Percentiles rank a stretch among this genome's conserved stretches.
phyloP scores from a whole-genome alignment of 2,113 vertebrate species.

The Triplophysa tibetana region DNA sequence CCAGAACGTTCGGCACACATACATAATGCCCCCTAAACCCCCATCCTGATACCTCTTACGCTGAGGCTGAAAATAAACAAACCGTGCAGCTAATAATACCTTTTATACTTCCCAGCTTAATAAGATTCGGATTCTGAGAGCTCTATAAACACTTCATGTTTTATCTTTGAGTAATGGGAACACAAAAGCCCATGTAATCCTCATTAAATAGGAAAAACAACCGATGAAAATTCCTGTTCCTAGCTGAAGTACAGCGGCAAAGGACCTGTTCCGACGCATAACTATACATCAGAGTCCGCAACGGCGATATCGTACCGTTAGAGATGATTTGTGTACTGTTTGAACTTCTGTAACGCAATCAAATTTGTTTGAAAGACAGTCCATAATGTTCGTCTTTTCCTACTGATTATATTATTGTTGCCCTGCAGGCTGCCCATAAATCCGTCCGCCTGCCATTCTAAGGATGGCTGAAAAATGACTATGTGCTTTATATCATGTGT shows the following conservation, averaged over 20 bases:
- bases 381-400: slow-evolving; percentile 12
- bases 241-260: not conserved
- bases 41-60: not conserved
- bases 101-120: slow-evolving; percentile 12
- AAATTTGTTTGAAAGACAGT: slow-evolving; percentile 33
- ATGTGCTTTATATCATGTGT: not conserved
- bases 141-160: slow-evolving; percentile 11
- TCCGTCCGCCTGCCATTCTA: slow-evolving; percentile 46
- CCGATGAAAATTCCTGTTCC: not conserved
- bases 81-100: not conserved
- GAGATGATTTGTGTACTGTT: slow-evolving; percentile 34
- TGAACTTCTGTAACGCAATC: not conserved
- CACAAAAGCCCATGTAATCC: slow-evolving; percentile 12
- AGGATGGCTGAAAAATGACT: slow-evolving; percentile 49
- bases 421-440: slow-evolving; percentile 38
- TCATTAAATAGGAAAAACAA: slow-evolving; percentile 15
- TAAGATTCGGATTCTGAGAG: not conserved
- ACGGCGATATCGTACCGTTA: slow-evolving; percentile 1
- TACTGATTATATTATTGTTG: slow-evolving; percentile 49
- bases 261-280: not conserved
- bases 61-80: not conserved
- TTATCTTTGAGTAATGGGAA: slow-evolving; percentile 21
- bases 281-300: not conserved
- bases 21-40: not conserved
- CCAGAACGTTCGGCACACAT: not conserved